Conservation (phyloP, 2,888 invertebrate species). For the Agrotis puta region DNA sequence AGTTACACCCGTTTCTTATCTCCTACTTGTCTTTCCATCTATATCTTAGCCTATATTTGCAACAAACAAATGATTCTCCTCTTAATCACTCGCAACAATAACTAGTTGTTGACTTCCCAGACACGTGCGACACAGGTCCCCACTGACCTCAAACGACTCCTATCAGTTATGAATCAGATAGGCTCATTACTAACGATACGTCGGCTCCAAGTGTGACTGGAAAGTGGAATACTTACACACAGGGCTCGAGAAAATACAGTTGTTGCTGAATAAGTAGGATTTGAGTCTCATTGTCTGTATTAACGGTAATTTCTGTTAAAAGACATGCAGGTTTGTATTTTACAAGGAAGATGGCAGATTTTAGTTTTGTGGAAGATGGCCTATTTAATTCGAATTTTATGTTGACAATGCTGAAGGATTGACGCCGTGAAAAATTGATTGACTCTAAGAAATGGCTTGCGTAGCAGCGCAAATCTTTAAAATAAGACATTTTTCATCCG, state of each 20-base stretch:
- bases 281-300: slow-evolving; percentile 46
- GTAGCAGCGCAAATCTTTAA: not conserved
- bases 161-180: slow-evolving; percentile 58
- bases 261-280: slow-evolving; percentile 38
- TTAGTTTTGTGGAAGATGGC: too few relatives aligned
- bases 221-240: slow-evolving; percentile 41
- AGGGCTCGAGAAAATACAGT: slow-evolving; percentile 47
- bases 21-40: not conserved
- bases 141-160: slow-evolving; percentile 45
- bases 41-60: not conserved
- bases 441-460: too few relatives aligned
- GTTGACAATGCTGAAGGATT: not conserved
- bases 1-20: not conserved
- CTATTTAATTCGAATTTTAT: not conserved
- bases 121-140: slow-evolving; percentile 38
- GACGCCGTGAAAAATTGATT: too few relatives aligned
- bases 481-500: not conserved
- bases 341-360: not conserved
- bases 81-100: slow-evolving; percentile 19
- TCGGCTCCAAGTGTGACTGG: slow-evolving; percentile 41
- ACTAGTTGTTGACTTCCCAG: slow-evolving; percentile 10
- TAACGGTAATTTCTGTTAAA: slow-evolving; percentile 34
- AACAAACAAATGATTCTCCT: not conserved
- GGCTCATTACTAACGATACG: slow-evolving; percentile 52
- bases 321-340: slow-evolving; percentile 6